Base-by-base conservation (phyloP, 1,140 invertebrate species). In the Berghia stephanieae region DNA sequence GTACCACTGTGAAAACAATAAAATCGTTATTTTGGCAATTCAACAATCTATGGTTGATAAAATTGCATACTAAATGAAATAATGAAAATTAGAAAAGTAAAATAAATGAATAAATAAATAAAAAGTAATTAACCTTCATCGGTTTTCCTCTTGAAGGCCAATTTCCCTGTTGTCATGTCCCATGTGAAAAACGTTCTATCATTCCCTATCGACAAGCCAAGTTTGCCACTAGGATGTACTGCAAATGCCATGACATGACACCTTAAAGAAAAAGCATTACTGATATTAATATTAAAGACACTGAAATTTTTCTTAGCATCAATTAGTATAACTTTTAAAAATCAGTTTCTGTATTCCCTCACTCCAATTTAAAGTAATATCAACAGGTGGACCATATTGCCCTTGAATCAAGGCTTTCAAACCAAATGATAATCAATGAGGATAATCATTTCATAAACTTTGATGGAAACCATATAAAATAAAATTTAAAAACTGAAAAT, bases 81-180 rank as follows among this genome's bases (percentile, higher is more conserved):
- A 10, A 24, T 44, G 31, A 5, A 44, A 24, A 27, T 5, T 24
- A 24, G n/a, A 71, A 10, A 27, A 8, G 5, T 6, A 71, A 8
- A 24, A 8, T 5, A 46, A 68, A 46, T 6, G 13, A 34, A 5
- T 24, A 71, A 21, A n/a, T 46, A 18, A 16, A 16, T n/a, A 40
- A 10, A 31, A 40, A 46, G 6, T 13, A 75, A 38, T 5, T 78
- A n/a, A 88, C 87, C 88, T 87, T 83, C 81, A 79, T 92, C 90
- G 6, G 98, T 88, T 88, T 98, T 97, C 3, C 94, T 96, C 0
- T 94, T 93, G 87, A 95, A 98, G 2, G 96, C 95, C 85, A 92
- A 92, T 80, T 95, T 91, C 0, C 96, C 96, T 90, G 96, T 98
- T 0, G 98, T 90, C 76, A 99, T 90, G 91, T 99, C 97, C 97